Evolutionary conservation across 2,797 vertebrate species (phyloP).

Genomic region (Staurois parvus): DNA sequence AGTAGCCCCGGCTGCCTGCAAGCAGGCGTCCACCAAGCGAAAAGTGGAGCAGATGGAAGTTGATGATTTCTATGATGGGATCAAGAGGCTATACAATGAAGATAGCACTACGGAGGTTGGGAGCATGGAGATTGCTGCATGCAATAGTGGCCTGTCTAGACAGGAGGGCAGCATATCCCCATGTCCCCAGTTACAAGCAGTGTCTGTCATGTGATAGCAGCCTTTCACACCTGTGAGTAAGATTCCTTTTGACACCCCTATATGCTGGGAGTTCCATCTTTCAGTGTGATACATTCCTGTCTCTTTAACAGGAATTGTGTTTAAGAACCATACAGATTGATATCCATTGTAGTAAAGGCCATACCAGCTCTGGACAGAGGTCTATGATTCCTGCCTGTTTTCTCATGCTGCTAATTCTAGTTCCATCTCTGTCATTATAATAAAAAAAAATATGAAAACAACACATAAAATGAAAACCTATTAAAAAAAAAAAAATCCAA

Average conservation of each 20-base stretch:
- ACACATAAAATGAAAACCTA: constrained; percentile 73
- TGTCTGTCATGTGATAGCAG: constrained; percentile 81
- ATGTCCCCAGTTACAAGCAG: constrained; percentile 91
- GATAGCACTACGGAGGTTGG: constrained; percentile 79
- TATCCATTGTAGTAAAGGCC: constrained; percentile 54
- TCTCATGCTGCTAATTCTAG: constrained; percentile 76
- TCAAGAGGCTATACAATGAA: constrained; percentile 96
- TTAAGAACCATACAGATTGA: constrained; percentile 55
- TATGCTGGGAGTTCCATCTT: constrained; percentile 10
- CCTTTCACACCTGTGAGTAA: constrained; percentile 12
- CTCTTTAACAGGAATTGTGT: constrained; percentile 27
- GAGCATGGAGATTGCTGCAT: constrained; percentile 72
- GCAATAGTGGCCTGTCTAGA: constrained; percentile 74
- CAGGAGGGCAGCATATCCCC: constrained; percentile 84
- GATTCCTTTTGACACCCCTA: constrained; percentile 40
- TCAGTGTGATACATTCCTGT: constrained; percentile 38
- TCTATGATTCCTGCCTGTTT: constrained; percentile 66
- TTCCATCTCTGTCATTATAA: constrained; percentile 78
- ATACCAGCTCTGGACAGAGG: constrained; percentile 76
- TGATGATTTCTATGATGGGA: constrained; percentile 94
- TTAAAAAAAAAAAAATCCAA: constrained; percentile 50
- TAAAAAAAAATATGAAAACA: constrained; percentile 74
- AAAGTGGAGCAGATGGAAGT: constrained; percentile 98
- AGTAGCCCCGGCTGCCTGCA: constrained; percentile 77
- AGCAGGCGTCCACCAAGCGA: constrained; percentile 88